Percentiles rank a stretch among this genome's conserved stretches.
phyloP scores from a whole-genome alignment of 2,797 vertebrate species.

The Alcedo quadribrachys region DNA sequence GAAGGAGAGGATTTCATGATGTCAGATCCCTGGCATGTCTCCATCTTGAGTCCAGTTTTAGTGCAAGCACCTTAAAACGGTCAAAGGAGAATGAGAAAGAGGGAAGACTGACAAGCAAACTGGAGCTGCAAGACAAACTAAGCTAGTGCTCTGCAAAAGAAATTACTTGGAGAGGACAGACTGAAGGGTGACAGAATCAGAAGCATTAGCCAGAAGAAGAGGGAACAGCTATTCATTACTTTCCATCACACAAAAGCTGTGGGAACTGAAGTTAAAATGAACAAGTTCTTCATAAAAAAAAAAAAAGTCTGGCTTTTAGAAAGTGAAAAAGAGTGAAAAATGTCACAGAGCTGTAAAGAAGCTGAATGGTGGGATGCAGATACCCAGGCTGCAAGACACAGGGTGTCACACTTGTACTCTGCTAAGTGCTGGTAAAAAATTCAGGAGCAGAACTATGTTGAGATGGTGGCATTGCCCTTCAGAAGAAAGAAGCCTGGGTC shows the following conservation, averaged over 20 bases:
- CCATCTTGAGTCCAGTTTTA: slow-evolving; percentile 9
- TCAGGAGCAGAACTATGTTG: background rate
- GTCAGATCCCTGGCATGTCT: background rate
- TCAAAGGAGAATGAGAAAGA: slow-evolving; percentile 2
- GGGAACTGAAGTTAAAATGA: slow-evolving; percentile 45
- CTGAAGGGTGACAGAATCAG: slow-evolving; percentile 5
- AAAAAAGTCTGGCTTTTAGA: background rate
- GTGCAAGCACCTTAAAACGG: slow-evolving; percentile 8
- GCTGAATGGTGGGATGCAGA: background rate
- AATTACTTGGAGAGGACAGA: slow-evolving; percentile 26
- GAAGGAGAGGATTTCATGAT: slow-evolving; percentile 18
- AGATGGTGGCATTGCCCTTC: background rate
- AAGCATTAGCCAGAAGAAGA: slow-evolving; percentile 28
- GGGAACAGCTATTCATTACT: slow-evolving; percentile 45
- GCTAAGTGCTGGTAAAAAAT: background rate
- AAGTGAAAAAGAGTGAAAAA: background rate
- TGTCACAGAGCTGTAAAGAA: background rate
- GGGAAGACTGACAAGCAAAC: background rate
- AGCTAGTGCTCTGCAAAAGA: slow-evolving; percentile 17
- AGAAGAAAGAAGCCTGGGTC: background rate
- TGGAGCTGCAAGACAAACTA: slow-evolving; percentile 4
- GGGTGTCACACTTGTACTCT: background rate
- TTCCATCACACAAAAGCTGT: slow-evolving; percentile 22
- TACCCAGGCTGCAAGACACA: background rate
- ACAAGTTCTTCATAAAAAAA: background rate